Evolutionary conservation across 2,113 vertebrate species (phyloP).

Genomic region (Pomatorhinus ruficollis): DNA sequence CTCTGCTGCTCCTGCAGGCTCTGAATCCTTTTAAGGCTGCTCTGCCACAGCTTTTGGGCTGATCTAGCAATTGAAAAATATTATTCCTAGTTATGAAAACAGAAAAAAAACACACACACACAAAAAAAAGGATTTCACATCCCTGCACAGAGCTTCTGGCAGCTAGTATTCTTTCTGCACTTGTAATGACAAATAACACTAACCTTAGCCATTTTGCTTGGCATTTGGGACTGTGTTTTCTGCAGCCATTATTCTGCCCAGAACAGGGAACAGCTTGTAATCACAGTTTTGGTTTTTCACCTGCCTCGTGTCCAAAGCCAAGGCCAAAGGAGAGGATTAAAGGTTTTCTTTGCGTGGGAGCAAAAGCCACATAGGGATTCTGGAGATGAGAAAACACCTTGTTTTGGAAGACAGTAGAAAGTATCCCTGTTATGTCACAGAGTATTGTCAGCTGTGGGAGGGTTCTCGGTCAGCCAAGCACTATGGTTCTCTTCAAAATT

Average conservation of each 20-base stretch:
- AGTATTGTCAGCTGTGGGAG: not conserved
- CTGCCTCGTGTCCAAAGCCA: not conserved
- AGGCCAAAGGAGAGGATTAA: not conserved
- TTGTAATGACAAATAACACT: constrained; percentile 50
- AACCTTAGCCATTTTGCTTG: constrained; percentile 52
- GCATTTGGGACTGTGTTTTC: constrained; percentile 26
- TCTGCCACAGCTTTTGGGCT: not conserved
- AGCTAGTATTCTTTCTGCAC: constrained; percentile 22
- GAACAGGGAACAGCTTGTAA: constrained; percentile 23
- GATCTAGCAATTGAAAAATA: constrained; percentile 37
- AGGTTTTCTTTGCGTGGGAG: not conserved
- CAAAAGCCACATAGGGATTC: not conserved
- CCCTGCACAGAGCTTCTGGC: constrained; percentile 18
- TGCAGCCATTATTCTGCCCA: not conserved
- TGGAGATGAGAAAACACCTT: not conserved
- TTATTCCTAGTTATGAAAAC: constrained; percentile 42
- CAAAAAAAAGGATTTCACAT: constrained; percentile 21
- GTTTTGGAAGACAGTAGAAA: not conserved
- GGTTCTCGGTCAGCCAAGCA: not conserved
- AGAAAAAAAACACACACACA: constrained; percentile 2
- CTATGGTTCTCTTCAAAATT: not conserved
- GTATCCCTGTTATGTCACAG: not conserved
- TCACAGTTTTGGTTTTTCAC: constrained; percentile 6
- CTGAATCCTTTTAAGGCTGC: not conserved
- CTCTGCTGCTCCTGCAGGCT: not conserved